Percentiles rank a stretch among this genome's conserved stretches.
These are phyloP conservation scores for Virgularia gustaviana DNA, from an alignment of 92 coral and sea anemone species.

Conservation along the genomic window DNA sequence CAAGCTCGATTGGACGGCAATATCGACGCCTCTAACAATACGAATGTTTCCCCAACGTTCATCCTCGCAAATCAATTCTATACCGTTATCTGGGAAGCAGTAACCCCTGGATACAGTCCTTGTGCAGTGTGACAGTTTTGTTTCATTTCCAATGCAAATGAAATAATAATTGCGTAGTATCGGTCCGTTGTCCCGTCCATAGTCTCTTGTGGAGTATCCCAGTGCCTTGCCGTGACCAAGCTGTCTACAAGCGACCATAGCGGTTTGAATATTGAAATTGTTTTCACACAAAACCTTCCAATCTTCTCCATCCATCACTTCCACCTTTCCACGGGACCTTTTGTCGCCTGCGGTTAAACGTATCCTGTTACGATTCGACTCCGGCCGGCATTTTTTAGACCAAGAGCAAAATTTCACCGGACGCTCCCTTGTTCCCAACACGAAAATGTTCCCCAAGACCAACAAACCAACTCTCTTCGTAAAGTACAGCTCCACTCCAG, in stretches of 20 bases:
- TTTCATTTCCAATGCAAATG: conserved; percentile 19
- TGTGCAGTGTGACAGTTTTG: neutral
- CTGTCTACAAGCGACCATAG: conserved; percentile 13
- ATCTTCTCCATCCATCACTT: neutral
- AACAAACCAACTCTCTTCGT: conserved; percentile 56
- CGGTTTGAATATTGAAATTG: neutral
- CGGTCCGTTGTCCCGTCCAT: neutral
- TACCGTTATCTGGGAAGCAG: neutral
- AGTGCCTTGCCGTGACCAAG: neutral
- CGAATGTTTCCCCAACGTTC: conserved; percentile 12
- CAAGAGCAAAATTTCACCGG: conserved; percentile 38
- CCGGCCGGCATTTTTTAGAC: neutral
- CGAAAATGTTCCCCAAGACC: conserved; percentile 63
- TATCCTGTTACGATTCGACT: neutral
- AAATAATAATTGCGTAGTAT: neutral
- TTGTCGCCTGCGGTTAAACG: neutral
- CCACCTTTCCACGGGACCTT: neutral
- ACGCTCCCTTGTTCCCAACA: conserved; percentile 51
- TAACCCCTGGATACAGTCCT: neutral
- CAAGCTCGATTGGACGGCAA: neutral
- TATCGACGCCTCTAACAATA: neutral
- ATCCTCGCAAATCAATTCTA: neutral
- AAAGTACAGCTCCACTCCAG: conserved; percentile 55
- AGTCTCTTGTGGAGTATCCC: neutral
- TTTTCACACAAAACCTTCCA: neutral